Evolutionary conservation across 2,888 invertebrate genomes (phyloP), one percentile per base, ranked within the genome.

Genomic region (Camptogramma bilineatum): DNA sequence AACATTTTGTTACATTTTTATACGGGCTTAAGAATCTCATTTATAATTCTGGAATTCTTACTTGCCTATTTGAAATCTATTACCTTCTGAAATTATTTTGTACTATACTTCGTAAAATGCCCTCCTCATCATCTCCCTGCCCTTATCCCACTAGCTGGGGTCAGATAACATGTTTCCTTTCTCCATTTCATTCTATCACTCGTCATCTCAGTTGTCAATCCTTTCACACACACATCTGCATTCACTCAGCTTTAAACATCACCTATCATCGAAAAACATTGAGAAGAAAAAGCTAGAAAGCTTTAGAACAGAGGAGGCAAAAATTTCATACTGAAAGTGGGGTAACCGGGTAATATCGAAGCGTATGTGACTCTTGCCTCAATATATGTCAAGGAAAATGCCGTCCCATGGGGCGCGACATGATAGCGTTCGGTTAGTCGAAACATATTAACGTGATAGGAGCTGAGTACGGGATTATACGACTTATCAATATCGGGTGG

Each of bases 401-500:
- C 7, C 4, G 16, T 57, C 50, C 46, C 57, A 46, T 18, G 50
- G 61, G 56, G 39, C 17, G 46, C 19, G 48, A 48, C 42, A 44
- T 44, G 51, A 52, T 39, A 60, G 51, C 54, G 58, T 47, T 46
- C 55, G 52, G 47, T 51, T 55, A 51, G 51, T 60, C 51, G 59
- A 52, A 58, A 63, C 53, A 58, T 58, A 58, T 64, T 56, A 63
- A 60, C 59, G 60, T 62, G 66, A 65, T 66, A 65, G 54, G 62
- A 62, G 52, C 46, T 21, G 52, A 55, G 56, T 55, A 51, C 13
- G 46, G 55, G 66, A 66, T 68, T 67, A 70, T 62, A 52, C 63
- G 61, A 68, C 66, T 69, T 73, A 73, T 73, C 69, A 68, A 71
- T 73, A 70, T 68, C 55, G 66, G 65, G 66, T 68, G 66, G 60